phyloP scores from a whole-genome alignment of 2,888 invertebrate genomes.

The Pollenia labialis region DNA sequence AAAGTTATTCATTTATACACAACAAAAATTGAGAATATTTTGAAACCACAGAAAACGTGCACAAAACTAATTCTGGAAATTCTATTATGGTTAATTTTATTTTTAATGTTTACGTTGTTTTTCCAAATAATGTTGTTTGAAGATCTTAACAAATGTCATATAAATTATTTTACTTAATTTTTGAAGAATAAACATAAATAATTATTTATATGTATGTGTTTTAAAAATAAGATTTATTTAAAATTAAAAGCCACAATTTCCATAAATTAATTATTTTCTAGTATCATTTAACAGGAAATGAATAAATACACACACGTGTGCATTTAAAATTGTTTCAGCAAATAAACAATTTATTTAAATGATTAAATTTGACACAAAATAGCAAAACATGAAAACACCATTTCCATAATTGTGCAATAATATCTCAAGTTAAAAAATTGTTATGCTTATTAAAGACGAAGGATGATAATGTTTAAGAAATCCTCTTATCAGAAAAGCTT shows the following conservation, averaged over 20 bases:
- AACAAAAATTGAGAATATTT: no score
- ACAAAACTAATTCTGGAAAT: no score
- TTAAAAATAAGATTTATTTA: background rate
- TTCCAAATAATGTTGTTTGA: background rate
- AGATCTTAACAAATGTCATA: conserved; percentile 1
- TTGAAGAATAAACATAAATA: background rate
- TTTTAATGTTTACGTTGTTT: background rate
- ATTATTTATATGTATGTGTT: no score
- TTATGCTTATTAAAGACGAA: no score
- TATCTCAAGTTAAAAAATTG: no score
- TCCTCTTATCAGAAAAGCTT: no score
- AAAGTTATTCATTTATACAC: background rate
- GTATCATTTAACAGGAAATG: conserved; percentile 36
- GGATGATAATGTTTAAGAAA: no score
- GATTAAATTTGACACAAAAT: conserved; percentile 14
- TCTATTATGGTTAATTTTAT: background rate
- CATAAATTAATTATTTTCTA: conserved; percentile 41
- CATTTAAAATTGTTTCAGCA: conserved; percentile 9
- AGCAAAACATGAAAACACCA: background rate
- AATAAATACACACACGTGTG: conserved; percentile 7
- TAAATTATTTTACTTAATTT: conserved; percentile 30
- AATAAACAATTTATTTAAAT: conserved; percentile 48
- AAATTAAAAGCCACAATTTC: conserved; percentile 44
- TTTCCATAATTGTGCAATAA: background rate
- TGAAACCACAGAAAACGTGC: no score